Evolutionary conservation across 2,888 invertebrate genomes (phyloP).

Genomic region (Synanthedon formicaeformis): DNA sequence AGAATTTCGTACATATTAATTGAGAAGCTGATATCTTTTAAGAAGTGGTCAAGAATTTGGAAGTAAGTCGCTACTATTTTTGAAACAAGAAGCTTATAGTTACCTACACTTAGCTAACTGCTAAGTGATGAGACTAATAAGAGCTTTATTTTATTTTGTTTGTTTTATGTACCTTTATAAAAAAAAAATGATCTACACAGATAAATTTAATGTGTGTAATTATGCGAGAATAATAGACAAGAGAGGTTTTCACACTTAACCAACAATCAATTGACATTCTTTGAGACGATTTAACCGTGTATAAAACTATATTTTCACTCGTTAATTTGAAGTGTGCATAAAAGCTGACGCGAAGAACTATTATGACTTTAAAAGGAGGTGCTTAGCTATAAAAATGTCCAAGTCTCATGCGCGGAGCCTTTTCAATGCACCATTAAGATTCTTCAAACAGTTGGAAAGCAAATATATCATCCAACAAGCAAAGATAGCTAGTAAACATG

Average conservation of each 20-base stretch:
- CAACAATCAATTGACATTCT: neutral
- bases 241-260: neutral
- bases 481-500: neutral
- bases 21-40: too few relatives aligned
- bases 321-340: neutral
- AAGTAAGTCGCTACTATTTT: too few relatives aligned
- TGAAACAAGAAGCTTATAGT: too few relatives aligned
- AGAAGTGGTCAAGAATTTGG: too few relatives aligned
- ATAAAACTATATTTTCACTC: neutral
- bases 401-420: constrained; percentile 6
- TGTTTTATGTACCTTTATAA: too few relatives aligned
- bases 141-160: too few relatives aligned
- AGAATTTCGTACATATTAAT: too few relatives aligned
- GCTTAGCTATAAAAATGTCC: constrained; percentile 20
- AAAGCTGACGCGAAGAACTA: neutral
- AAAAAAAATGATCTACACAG: too few relatives aligned
- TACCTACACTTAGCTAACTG: too few relatives aligned
- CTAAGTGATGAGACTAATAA: too few relatives aligned
- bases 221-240: neutral
- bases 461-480: neutral
- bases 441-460: constrained; percentile 10
- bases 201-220: too few relatives aligned
- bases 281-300: neutral
- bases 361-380: neutral
- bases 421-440: constrained; percentile 26